Evolutionary conservation across 2,797 vertebrate species (phyloP), one percentile per base, ranked within the genome.

Genomic region (Pseudocheirus occidentalis): DNA sequence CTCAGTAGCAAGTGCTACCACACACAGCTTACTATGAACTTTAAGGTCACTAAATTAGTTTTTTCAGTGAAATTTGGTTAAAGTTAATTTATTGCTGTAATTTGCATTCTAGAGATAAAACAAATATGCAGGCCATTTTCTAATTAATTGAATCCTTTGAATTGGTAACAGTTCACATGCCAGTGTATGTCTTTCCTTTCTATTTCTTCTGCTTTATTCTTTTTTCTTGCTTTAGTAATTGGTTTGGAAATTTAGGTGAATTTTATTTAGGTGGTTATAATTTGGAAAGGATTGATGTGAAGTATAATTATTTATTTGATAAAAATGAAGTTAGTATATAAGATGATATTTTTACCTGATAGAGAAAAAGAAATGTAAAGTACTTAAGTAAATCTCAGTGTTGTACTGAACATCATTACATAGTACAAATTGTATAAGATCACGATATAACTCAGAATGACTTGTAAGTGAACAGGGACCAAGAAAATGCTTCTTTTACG

Each of bases 231-330:
- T 95, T 94, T 89, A 58, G 81, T 95, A 92, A 16, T 40, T 73
- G 16, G 46, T 91, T 96, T 94, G 14, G 94, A 87, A 91, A 27
- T 93, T 93, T 55, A 95, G 95, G 28, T 94, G 55, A 94, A 12
- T 94, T 92, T 97, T 94, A 92, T 91, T 95, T 92, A 95, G 57
- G 55, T 58, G 21, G 89, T 92, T 95, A 14, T 55, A 95, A 4
- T 96, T 11, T 94, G 94, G 93, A 66, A 96, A n/a, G 4, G 34
- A 12, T 97, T n/a, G 1, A 53, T 93, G 50, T 94, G 90, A 94
- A 92, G 56, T 50, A 50, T 5, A 93, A 56, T 59, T 93, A 92
- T 24, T 54, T 93, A 92, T 28, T 93, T 40, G 90, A n/a, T 92
- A 94, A 96, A 52, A 96, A 59, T 95, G 31, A 5, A 52, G 53